These are phyloP conservation scores for Antrozous pallidus DNA, from an alignment of 2,797 vertebrate genomes.

Conservation along the genomic window DNA sequence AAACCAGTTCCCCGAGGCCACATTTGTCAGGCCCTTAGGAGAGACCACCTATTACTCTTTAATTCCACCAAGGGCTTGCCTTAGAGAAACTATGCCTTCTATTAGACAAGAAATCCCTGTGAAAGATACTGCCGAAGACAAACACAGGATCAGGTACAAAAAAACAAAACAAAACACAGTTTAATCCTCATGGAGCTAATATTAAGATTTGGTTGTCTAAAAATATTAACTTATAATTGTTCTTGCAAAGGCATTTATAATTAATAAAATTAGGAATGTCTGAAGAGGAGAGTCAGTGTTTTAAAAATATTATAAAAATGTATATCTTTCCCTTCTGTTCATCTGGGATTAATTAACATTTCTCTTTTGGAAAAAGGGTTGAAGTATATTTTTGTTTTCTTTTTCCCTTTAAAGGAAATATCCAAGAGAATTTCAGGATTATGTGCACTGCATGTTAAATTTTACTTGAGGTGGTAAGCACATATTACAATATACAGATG, in stretches of 20 bases:
- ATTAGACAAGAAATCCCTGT: background rate
- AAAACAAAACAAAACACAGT: background rate
- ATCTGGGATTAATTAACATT: conserved; percentile 3
- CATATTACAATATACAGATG: background rate
- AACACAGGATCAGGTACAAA: background rate
- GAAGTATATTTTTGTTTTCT: background rate
- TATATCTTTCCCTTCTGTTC: background rate
- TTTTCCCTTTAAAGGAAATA: background rate
- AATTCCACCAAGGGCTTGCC: background rate
- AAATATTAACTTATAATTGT: background rate
- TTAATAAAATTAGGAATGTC: background rate
- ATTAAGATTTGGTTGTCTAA: background rate
- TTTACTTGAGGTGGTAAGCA: background rate
- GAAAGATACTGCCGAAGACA: background rate
- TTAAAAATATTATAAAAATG: background rate
- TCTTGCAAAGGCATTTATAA: background rate
- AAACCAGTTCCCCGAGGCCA: background rate
- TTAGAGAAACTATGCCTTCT: background rate
- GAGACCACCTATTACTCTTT: background rate
- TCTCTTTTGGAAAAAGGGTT: background rate
- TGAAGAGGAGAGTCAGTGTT: background rate
- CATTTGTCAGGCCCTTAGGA: background rate
- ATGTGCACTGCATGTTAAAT: background rate
- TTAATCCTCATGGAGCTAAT: background rate
- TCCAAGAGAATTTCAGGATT: background rate